Base-by-base conservation (phyloP, 2,113 vertebrate species). In the Scytalopus superciliaris region DNA sequence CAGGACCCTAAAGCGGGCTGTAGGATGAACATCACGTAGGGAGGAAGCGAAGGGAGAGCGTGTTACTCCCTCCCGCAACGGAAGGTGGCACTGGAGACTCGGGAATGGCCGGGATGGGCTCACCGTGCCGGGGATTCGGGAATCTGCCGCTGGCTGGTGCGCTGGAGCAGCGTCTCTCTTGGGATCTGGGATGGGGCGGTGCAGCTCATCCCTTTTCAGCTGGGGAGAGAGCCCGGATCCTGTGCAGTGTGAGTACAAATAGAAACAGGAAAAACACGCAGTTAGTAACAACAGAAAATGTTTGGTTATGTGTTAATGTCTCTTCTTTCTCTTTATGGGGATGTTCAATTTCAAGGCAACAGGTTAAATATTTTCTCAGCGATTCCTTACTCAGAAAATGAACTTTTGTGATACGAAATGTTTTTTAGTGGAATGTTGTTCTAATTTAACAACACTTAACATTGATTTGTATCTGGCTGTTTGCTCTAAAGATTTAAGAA, bases 71-170 rank as follows among this genome's bases (percentile, higher is more conserved):
- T 69, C 55, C 74, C 55, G 15, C 23, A 17, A 91, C 97, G 4
- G 89, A 14, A 93, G 97, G 81, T 96, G 97, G 97, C 96, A 95
- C 44, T 2, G 31, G 31, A 87, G 64, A 9, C 5, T 6, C 8
- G 8, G 19, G 27, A 24, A 10, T 24, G 3, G 5, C 4, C 33
- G 9, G 45, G 16, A 2, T 13, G 2, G 3, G 11, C 27, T 23
- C 39, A 28, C 31, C 35, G 3, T 31, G 50, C 7, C 19, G 56
- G 27, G 9, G 3, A 1, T 2, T 27, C 57, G 50, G 72, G 45
- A 42, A 24, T 37, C 27, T 47, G 4, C 19, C 53, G 8, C n/a
- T n/a, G n/a, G n/a, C n/a, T n/a, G n/a, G n/a, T n/a, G n/a, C n/a
- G n/a, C n/a, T n/a, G n/a, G n/a, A n/a, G n/a, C n/a, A n/a, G n/a